These are phyloP conservation scores for Dysdera silvatica DNA, from an alignment of 1,140 invertebrate genomes.

Conservation along the genomic window DNA sequence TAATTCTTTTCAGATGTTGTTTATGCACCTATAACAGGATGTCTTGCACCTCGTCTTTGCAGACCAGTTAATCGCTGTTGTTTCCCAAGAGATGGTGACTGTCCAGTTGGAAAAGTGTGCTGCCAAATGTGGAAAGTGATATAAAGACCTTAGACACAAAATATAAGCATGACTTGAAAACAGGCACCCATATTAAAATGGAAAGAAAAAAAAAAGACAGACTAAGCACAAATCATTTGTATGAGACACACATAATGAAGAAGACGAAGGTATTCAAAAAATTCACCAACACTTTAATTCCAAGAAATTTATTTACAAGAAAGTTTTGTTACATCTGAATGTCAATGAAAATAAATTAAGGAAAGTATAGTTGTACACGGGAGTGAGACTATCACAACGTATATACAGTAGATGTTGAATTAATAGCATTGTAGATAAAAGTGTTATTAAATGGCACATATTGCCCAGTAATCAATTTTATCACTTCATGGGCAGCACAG, in stretches of 20 bases:
- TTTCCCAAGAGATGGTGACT: constrained; percentile 24
- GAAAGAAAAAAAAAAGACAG: too few species aligned
- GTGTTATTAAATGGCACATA: constrained; percentile 94
- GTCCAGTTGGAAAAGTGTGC: constrained; percentile 21
- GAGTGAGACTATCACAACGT: constrained; percentile 19
- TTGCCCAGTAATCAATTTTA: constrained; percentile 95
- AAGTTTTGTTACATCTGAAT: too few species aligned
- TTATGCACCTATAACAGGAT: constrained; percentile 6
- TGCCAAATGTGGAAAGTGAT: constrained; percentile 26
- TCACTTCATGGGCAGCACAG: constrained; percentile 87
- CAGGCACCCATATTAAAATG: too few species aligned
- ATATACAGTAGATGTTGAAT: constrained; percentile 36
- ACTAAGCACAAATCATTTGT: too few species aligned
- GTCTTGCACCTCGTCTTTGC: constrained; percentile 15
- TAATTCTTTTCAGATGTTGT: constrained; percentile 5
- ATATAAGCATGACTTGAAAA: too few species aligned
- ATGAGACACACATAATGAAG: too few species aligned
- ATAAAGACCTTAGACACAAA: not conserved
- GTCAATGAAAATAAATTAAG: too few species aligned
- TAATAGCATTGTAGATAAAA: constrained; percentile 90
- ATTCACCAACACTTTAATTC: too few species aligned
- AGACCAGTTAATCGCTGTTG: constrained; percentile 23
- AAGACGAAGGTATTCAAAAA: too few species aligned
- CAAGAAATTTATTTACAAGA: too few species aligned
- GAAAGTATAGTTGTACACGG: too few species aligned